A percentile compares a stretch with the other conserved stretches of the same genome.
Conservation (phyloP, 2,888 invertebrate genomes). For the Acanthosepion lycidas region DNA sequence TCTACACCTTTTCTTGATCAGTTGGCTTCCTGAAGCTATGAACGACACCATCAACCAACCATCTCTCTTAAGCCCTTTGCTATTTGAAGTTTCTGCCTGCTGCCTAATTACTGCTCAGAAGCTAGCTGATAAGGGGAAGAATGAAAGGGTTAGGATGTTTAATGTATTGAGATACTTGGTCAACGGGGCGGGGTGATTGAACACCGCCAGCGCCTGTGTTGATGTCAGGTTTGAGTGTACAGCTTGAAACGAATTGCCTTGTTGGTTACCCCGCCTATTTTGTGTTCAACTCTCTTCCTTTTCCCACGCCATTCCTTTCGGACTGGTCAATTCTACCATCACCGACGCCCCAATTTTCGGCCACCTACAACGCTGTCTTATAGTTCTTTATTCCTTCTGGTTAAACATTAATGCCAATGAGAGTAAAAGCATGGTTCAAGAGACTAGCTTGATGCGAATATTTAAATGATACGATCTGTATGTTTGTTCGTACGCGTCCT, state of each 20-base stretch:
- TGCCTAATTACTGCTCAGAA: no score
- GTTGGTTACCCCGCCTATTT: neutral
- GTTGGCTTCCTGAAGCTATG: no score
- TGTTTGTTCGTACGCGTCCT: neutral
- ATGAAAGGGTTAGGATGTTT: neutral
- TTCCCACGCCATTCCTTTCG: neutral
- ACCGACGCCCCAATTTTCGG: neutral
- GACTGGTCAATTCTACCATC: neutral
- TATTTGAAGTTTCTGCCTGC: no score
- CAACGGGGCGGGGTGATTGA: neutral
- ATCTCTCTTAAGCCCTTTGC: no score
- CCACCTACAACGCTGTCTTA: neutral
- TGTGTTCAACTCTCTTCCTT: neutral
- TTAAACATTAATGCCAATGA: neutral
- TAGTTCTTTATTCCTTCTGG: constrained; percentile 6
- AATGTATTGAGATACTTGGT: neutral
- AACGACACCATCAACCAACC: no score
- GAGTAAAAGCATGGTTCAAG: neutral
- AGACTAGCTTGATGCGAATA: neutral
- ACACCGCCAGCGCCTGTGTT: neutral
- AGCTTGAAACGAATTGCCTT: neutral
- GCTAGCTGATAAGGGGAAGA: neutral
- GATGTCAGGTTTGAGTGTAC: neutral
- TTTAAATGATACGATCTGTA: neutral
- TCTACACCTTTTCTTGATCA: no score